Evolutionary conservation across 2,113 vertebrate species (phyloP).

Genomic region (Tetrao urogallus): DNA sequence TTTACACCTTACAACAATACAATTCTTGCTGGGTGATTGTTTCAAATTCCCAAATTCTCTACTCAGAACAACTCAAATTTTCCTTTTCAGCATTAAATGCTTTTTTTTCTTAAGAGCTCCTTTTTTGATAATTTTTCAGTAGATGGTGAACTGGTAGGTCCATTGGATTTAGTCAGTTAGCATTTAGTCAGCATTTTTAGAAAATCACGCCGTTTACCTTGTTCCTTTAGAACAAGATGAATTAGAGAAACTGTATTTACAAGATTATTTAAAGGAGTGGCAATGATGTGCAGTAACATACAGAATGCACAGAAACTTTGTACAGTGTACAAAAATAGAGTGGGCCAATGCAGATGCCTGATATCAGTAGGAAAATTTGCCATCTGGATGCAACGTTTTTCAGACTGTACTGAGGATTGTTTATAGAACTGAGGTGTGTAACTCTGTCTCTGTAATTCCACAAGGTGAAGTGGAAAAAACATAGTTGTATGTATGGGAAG

Average conservation of each 20-base stretch:
- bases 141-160: neutral
- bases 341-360: neutral
- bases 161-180: neutral
- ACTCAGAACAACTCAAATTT: neutral
- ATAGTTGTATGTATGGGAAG: neutral
- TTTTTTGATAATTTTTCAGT: neutral
- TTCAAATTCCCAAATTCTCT: neutral
- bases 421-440: neutral
- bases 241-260: neutral
- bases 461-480: neutral
- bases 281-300: neutral
- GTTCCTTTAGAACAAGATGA: neutral
- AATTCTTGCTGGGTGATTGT: neutral
- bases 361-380: neutral
- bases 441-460: neutral
- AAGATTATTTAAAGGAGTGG: neutral
- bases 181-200: neutral
- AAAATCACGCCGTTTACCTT: neutral
- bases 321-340: neutral
- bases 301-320: neutral
- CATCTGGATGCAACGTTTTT: neutral
- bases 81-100: neutral
- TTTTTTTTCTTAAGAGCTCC: neutral
- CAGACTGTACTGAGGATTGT: neutral
- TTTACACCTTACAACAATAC: neutral